phyloP scores from a whole-genome alignment of 2,888 invertebrate species.

The Machimus rusticus region DNA sequence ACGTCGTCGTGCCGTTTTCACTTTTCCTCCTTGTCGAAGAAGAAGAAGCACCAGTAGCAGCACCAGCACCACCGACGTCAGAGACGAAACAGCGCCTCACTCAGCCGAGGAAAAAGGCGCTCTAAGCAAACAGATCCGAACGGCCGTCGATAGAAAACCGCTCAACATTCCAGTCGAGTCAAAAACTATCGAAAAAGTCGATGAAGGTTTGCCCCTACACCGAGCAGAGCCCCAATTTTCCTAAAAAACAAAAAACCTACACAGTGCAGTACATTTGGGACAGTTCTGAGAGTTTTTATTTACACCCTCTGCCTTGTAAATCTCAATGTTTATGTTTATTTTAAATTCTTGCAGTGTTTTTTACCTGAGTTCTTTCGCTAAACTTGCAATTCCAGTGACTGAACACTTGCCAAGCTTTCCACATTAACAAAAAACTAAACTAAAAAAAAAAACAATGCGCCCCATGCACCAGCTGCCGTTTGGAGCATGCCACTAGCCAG shows the following conservation, averaged over 20 bases:
- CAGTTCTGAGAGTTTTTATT: background rate
- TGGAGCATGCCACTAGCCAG: background rate
- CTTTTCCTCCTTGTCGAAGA: background rate
- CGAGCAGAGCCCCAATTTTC: background rate
- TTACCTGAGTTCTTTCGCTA: background rate
- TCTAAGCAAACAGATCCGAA: background rate
- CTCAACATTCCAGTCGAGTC: slow-evolving; percentile 43
- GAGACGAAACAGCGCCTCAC: background rate
- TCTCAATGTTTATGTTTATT: background rate
- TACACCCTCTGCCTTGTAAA: background rate
- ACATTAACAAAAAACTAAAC: background rate
- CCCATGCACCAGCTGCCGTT: background rate
- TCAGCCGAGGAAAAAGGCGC: background rate
- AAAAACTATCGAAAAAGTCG: slow-evolving; percentile 48
- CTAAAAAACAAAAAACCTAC: background rate
- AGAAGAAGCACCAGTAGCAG: background rate
- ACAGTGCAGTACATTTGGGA: slow-evolving; percentile 9
- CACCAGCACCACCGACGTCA: background rate
- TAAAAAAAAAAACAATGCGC: background rate
- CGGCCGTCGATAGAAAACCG: background rate
- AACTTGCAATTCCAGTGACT: background rate
- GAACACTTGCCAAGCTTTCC: background rate
- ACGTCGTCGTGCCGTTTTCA: background rate
- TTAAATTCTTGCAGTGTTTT: background rate
- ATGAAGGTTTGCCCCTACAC: slow-evolving; percentile 50